A percentile compares a stretch with the other conserved stretches of the same genome.
phyloP scores from a whole-genome alignment of 2,888 invertebrate species.

The Suillia variegata region DNA sequence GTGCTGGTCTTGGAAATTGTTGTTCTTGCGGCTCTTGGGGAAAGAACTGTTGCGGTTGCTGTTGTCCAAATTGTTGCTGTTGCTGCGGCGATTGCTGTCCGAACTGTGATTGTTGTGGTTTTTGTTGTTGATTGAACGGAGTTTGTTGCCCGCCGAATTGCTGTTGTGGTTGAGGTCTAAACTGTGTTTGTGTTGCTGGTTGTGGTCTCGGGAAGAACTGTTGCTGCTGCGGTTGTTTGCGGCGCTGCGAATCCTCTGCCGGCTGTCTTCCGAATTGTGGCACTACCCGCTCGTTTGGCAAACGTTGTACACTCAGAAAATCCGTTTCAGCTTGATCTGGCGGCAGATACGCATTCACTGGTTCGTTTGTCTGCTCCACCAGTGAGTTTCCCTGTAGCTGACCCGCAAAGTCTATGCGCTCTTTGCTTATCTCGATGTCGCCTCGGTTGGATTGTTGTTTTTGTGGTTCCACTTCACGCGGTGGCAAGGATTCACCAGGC shows the following conservation, averaged over 20 bases:
- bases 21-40: not conserved
- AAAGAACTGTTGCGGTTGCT: not conserved
- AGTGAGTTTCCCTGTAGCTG: slow-evolving; percentile 31
- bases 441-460: slow-evolving; percentile 24
- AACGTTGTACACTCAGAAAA: slow-evolving; percentile 24
- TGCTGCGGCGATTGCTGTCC: not conserved
- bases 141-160: not conserved
- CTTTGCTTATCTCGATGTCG: slow-evolving; percentile 46
- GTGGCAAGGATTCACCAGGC: slow-evolving; percentile 47
- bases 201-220: not conserved
- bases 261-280: slow-evolving; percentile 21
- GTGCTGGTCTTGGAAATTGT: slow-evolving; percentile 25
- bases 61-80: not conserved
- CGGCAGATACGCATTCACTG: slow-evolving; percentile 43
- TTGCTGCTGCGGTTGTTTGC: not conserved
- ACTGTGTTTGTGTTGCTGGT: slow-evolving; percentile 20
- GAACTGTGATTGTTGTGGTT: not conserved
- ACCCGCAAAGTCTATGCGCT: slow-evolving; percentile 50
- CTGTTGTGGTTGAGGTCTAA: slow-evolving; percentile 15
- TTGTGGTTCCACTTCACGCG: slow-evolving; percentile 23
- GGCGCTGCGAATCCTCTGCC: too few species aligned
- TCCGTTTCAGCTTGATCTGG: slow-evolving; percentile 28
- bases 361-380: slow-evolving; percentile 27
- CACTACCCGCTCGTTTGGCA: slow-evolving; percentile 22
- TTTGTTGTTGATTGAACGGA: slow-evolving; percentile 11